Evolutionary conservation across 2,113 vertebrate genomes (phyloP), one percentile per base, ranked within the genome.

Genomic region (Dicrurus megarhynchus): DNA sequence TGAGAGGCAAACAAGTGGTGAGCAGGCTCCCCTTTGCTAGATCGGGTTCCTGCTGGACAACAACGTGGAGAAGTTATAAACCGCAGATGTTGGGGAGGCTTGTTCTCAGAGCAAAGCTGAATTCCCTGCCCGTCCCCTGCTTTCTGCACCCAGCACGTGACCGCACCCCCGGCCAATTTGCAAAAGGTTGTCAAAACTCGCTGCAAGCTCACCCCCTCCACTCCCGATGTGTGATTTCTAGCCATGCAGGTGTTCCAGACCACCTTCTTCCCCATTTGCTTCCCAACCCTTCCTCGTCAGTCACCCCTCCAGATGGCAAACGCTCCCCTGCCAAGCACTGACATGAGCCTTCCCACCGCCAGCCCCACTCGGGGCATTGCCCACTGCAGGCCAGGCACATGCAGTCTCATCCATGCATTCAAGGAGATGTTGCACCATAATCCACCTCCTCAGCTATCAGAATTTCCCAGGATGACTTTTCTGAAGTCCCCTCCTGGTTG

Each of bases 111-210:
- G 30, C 22, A 76, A 84, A 63, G 10, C 3, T 13, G 23, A 74
- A 81, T 30, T 70, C 57, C 41, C 35, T 2, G 1, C 44, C 68
- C 0, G 0, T 0, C 3, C 27, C 52, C 56, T 33, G 65, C 42
- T 56, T 89, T 30, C 57, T 76, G 41, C 56, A 68, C 13, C 41
- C 7, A 1, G 52, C 49, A 59, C 0, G 1, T 5, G 63, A 9
- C 20, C 0, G 1, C 0, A 0, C 21, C 33, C 10, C 1, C 0
- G 13, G 49, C 9, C 2, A 2, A 22, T 6, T 5, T 0, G 0
- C 32, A 56, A 60, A 75, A 76, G 28, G 44, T 4, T 73, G 70
- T 69, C 82, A 77, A 50, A 71, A 52, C 49, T 59, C 0, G 0
- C 23, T 63, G 87, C 79, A 71, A 79, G 37, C 10, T 21, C 19